phyloP scores from a whole-genome alignment of 2,113 vertebrate species.

The Petroica traversi region DNA sequence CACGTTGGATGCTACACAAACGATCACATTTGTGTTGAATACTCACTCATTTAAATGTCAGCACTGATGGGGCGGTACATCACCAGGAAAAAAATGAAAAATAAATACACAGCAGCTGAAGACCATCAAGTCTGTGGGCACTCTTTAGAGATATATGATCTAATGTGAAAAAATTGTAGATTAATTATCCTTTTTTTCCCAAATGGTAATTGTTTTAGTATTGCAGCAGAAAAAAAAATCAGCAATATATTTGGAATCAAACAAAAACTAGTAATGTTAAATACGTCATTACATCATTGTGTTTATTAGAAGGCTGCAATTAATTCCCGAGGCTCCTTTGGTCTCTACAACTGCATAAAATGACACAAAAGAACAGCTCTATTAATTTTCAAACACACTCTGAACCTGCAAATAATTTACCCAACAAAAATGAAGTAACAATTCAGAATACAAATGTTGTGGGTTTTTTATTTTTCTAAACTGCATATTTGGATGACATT shows the following conservation, averaged over 20 bases:
- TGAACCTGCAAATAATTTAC: constrained; percentile 32
- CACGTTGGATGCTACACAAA: constrained; percentile 88
- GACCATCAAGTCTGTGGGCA: constrained; percentile 77
- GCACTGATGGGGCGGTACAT: constrained; percentile 85
- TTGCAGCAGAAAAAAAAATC: constrained; percentile 78
- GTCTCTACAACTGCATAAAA: constrained; percentile 62
- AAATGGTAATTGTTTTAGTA: constrained; percentile 91
- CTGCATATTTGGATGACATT: not conserved
- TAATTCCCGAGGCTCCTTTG: constrained; percentile 73
- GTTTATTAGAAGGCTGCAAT: constrained; percentile 83
- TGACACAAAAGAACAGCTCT: constrained; percentile 70
- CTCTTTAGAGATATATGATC: constrained; percentile 83
- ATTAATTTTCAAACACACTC: constrained; percentile 53
- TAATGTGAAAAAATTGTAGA: constrained; percentile 89
- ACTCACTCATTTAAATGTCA: constrained; percentile 99
- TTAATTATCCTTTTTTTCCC: constrained; percentile 92
- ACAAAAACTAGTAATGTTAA: constrained; percentile 78
- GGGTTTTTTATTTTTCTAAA: not conserved
- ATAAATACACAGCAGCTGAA: constrained; percentile 84
- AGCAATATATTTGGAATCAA: constrained; percentile 87
- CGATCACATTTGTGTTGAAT: constrained; percentile 92
- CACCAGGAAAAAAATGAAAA: constrained; percentile 78
- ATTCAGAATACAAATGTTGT: not conserved
- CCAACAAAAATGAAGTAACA: not conserved
- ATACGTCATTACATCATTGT: constrained; percentile 81